These are phyloP conservation scores for Platalea minor DNA, from an alignment of 2,797 vertebrate genomes.

Conservation along the genomic window DNA sequence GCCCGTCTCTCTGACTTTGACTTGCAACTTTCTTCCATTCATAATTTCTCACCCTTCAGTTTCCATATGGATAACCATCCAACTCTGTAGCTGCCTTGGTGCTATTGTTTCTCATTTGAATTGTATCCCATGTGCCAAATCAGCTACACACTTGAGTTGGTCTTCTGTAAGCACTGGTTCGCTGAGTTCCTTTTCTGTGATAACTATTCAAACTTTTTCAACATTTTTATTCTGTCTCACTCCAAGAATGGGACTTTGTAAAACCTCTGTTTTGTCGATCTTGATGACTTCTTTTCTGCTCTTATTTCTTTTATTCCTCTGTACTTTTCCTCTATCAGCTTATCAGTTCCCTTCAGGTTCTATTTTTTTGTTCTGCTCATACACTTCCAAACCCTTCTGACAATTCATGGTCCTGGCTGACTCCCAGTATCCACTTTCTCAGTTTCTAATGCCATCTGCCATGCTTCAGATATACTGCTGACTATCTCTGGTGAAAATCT, in stretches of 20 bases:
- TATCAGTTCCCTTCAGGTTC: neutral
- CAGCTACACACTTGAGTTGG: neutral
- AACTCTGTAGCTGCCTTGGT: neutral
- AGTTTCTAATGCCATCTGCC: conserved; percentile 46
- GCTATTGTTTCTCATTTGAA: neutral
- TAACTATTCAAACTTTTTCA: neutral
- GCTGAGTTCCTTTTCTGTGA: neutral
- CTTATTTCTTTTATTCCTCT: neutral
- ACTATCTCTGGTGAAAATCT: conserved; percentile 29
- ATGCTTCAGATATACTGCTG: conserved; percentile 10
- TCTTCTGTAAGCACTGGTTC: neutral
- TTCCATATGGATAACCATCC: neutral
- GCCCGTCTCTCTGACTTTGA: neutral
- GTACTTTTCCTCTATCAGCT: neutral
- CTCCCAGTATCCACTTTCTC: conserved; percentile 31
- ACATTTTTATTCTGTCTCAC: neutral
- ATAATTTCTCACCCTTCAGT: neutral
- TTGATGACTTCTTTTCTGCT: neutral
- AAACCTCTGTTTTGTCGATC: neutral
- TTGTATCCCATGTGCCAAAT: neutral
- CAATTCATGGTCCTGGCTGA: conserved; percentile 24
- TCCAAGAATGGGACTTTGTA: neutral
- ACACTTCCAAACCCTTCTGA: conserved; percentile 3
- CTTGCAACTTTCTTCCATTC: neutral
- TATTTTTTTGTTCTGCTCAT: neutral